Percentiles rank a stretch among this genome's conserved stretches.
Conservation (phyloP, 1,140 invertebrate genomes). For the Drosophila pandora region DNA sequence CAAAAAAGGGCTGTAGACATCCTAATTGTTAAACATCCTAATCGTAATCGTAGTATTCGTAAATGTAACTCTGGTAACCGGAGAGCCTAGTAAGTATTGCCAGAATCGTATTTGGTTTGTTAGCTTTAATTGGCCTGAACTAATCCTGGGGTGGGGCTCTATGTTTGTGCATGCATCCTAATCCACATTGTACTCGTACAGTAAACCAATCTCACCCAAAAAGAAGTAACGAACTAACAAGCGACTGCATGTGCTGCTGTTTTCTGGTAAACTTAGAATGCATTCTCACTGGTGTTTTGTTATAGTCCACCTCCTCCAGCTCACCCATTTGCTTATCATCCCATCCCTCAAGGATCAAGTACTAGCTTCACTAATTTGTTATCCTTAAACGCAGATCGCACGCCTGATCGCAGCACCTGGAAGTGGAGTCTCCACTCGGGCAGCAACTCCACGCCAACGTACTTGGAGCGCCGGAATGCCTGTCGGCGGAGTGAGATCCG, state of each 20-base stretch:
- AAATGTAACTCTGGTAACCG: constrained; percentile 55
- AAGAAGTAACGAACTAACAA: not conserved
- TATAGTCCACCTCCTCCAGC: constrained; percentile 12
- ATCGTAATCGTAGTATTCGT: constrained; percentile 52
- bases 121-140: constrained; percentile 42
- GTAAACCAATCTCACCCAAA: constrained; percentile 9
- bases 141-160: constrained; percentile 44
- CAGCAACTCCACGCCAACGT: constrained; percentile 93
- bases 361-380: constrained; percentile 8
- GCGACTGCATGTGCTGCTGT: constrained; percentile 19
- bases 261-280: constrained; percentile 21
- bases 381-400: constrained; percentile 63
- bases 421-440: constrained; percentile 80
- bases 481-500: constrained; percentile 82
- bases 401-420: constrained; percentile 81
- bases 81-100: constrained; percentile 67
- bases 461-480: constrained; percentile 90
- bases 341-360: not conserved
- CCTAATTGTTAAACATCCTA: constrained; percentile 40
- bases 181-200: constrained; percentile 29
- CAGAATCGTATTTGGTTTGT: constrained; percentile 38
- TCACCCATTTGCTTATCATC: constrained; percentile 34
- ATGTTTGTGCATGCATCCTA: constrained; percentile 49
- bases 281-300: constrained; percentile 43
- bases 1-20: constrained; percentile 28